phyloP scores from a whole-genome alignment of 2,797 vertebrate species.

The Dendrocincla fuliginosa region DNA sequence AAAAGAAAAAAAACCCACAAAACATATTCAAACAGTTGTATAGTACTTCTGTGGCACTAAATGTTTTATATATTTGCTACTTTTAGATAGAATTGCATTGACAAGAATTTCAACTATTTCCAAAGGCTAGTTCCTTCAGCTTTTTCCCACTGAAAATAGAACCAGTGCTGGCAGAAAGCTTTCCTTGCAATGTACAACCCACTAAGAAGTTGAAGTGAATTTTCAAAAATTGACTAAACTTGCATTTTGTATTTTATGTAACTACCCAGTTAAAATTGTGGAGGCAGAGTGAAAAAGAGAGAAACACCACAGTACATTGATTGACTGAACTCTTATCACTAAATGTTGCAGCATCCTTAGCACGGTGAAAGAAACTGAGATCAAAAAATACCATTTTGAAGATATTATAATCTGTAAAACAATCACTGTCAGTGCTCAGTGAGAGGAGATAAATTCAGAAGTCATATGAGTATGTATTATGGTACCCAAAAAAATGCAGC shows the following conservation, averaged over 20 bases:
- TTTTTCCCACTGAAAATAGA: background rate
- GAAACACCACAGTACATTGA: background rate
- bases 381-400: background rate
- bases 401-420: background rate
- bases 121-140: background rate
- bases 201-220: background rate
- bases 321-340: background rate
- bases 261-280: background rate
- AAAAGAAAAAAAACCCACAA: rapidly evolving
- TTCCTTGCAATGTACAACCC: background rate
- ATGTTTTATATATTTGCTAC: background rate
- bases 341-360: background rate
- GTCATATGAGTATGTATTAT: background rate
- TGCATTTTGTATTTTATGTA: background rate
- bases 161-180: background rate
- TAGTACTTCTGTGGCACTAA: background rate
- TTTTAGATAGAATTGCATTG: constrained; percentile 17
- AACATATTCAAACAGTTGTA: background rate
- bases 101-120: background rate
- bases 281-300: background rate
- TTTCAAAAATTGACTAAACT: background rate
- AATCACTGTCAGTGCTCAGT: background rate
- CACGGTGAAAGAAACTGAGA: background rate
- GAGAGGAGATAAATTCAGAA: background rate
- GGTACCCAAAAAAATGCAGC: background rate